Evolutionary conservation across 2,797 vertebrate species (phyloP), one percentile per base, ranked within the genome.

Genomic region (Graptemys geographica): DNA sequence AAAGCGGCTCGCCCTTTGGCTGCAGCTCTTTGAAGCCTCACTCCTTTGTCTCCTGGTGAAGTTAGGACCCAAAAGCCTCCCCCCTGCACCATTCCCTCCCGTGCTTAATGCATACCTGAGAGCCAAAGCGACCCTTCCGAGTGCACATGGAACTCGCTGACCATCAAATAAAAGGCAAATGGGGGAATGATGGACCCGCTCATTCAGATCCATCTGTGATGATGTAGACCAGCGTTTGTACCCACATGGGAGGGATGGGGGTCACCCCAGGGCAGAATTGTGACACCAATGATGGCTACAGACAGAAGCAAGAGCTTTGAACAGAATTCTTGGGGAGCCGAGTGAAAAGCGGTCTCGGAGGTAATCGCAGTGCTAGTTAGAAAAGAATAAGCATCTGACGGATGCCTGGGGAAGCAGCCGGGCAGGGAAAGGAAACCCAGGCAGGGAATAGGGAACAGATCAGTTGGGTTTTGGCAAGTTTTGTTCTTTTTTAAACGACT

Each of bases 1-100:
- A 13, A n/a, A 37, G 21, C 11, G 2, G 18, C 33, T 80, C 4
- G 1, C 19, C 37, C 9, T 6, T 11, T 6, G 37, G 3, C n/a
- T 18, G 33, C 51, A 41, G 13, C 11, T 16, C 33, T 10, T 23
- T 3, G 51, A n/a, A 16, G 33, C n/a, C n/a, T 53, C 23, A 37
- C n/a, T 8, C 12, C 11, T 79, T 52, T 3, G 2, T 33, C 18
- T 52, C 51, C n/a, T 74, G 72, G 37, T 44, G 69, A 74, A 12
- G 5, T 74, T 41, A 13, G 37, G 37, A 6, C 69, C 37, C 21
- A 5, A 37, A 37, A 37, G 21, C 37, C 23, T 41, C 37, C 69
- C 10, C 41, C n/a, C 25, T 5, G 5, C 2, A 44, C 72, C 7
- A 1, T 44, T 23, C 18, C 44, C 12, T 78, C 44, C 23, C 4